Base-by-base conservation (phyloP, 1,140 invertebrate species). In the Copidosoma floridanum region DNA sequence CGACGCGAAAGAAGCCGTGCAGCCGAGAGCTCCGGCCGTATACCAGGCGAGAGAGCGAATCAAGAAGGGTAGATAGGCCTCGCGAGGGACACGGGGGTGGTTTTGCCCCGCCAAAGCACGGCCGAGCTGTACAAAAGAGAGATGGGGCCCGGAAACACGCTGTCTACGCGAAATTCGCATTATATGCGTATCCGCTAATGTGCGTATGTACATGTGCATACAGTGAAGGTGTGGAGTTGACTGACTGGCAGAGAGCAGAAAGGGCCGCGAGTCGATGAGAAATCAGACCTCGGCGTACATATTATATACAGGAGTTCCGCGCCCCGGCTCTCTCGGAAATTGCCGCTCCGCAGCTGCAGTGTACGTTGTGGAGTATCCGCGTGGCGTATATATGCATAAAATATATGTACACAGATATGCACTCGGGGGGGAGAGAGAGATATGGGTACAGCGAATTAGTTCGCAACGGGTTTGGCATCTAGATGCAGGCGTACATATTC, bases 181-280 rank as follows among this genome's bases (percentile, higher is more conserved):
- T n/a, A n/a, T n/a, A n/a, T n/a, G n/a, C n/a, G n/a, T 26, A 23
- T 21, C 16, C 14, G 8, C 16, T 11, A 16, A 20, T 29, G 29
- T 48, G 32, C 32, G 16, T 50, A 14, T 2, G 55, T 26, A 4
- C n/a, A n/a, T n/a, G n/a, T n/a, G n/a, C n/a, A n/a, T n/a, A n/a
- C 21, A 46, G 11, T 46, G 14, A 7, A 5, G 20, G 20, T 12
- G 46, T 37, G 37, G 44, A 35, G 24, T 29, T 35, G 56, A 27
- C 55, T 57, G 32, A 52, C 35, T 59, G 57, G 24, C 57, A 46
- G 57, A n/a, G n/a, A n/a, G n/a, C n/a, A n/a, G n/a, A 54, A 53
- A 54, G 58, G 58, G 50, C 50, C 54, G 41, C 58, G 21, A 60
- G 54, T 60, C 58, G 58, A 60, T 60, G 58, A 60, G 58, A 60